Conservation (phyloP, 1,140 invertebrate species). For the Brachionus angularis region DNA sequence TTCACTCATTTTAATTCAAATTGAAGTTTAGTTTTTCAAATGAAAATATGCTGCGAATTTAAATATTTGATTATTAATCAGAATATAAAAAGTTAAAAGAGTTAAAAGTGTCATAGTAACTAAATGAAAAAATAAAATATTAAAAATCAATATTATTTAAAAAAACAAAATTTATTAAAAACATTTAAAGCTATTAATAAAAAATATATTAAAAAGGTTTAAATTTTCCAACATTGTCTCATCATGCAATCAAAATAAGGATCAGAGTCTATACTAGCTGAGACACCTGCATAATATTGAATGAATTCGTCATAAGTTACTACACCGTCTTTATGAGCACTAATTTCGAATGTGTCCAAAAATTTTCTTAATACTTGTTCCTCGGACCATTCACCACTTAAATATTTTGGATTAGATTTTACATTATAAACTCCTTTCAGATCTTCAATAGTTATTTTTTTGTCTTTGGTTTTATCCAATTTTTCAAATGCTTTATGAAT, state of each 20-base stretch:
- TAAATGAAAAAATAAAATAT: too few species aligned
- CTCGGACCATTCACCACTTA: slow-evolving; percentile 80
- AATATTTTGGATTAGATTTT: slow-evolving; percentile 72
- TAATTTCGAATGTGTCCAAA: slow-evolving; percentile 77
- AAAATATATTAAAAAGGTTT: too few species aligned
- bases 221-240: slow-evolving; percentile 82
- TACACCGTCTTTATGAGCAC: slow-evolving; percentile 72
- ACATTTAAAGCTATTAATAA: too few species aligned
- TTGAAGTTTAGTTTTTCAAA: too few species aligned
- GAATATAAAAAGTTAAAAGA: too few species aligned
- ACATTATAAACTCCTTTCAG: slow-evolving; percentile 71
- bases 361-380: slow-evolving; percentile 79
- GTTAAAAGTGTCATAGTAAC: too few species aligned
- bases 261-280: slow-evolving; percentile 86
- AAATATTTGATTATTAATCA: too few species aligned
- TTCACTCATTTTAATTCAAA: slow-evolving; percentile 30
- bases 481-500: slow-evolving; percentile 78
- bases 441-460: slow-evolving; percentile 49
- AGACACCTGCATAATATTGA: slow-evolving; percentile 87
- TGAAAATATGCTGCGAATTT: too few species aligned
- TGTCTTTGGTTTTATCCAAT: slow-evolving; percentile 76
- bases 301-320: slow-evolving; percentile 87
- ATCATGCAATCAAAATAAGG: slow-evolving; percentile 92
- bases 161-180: too few species aligned
- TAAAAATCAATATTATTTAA: too few species aligned